Evolutionary conservation across 1,140 invertebrate species (phyloP).

Genomic region (Drosophila nannoptera): DNA sequence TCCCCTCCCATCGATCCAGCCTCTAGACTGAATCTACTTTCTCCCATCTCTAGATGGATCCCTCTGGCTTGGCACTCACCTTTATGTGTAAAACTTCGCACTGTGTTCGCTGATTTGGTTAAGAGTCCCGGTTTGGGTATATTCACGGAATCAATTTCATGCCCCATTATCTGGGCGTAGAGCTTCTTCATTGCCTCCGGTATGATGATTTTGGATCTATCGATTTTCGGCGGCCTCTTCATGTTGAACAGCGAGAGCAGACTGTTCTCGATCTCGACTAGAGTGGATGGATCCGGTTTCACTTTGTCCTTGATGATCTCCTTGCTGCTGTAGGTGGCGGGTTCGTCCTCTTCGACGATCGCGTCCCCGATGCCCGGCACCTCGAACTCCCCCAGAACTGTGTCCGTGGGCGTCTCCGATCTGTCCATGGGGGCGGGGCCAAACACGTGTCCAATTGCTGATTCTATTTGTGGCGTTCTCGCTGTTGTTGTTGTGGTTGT

Average conservation of each 20-base stretch:
- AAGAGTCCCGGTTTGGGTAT: slow-evolving; percentile 85
- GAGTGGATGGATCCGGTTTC: slow-evolving; percentile 77
- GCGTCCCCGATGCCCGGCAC: slow-evolving; percentile 55
- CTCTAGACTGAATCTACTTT: too few relatives aligned
- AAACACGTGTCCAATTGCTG: slow-evolving; percentile 45
- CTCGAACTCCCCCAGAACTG: slow-evolving; percentile 51
- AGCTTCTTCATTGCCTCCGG: slow-evolving; percentile 89
- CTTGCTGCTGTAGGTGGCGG: slow-evolving; percentile 73
- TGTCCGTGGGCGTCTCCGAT: slow-evolving; percentile 15
- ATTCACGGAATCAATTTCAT: slow-evolving; percentile 81
- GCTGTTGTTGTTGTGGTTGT: slow-evolving; percentile 42
- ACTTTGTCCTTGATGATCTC: slow-evolving; percentile 71
- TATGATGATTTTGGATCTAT: slow-evolving; percentile 82
- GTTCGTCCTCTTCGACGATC: slow-evolving; percentile 63
- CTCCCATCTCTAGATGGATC: background rate
- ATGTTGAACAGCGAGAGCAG: slow-evolving; percentile 88
- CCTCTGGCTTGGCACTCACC: slow-evolving; percentile 81
- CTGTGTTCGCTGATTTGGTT: slow-evolving; percentile 88
- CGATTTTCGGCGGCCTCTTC: slow-evolving; percentile 81
- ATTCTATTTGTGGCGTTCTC: slow-evolving; percentile 33
- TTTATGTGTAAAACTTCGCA: slow-evolving; percentile 90
- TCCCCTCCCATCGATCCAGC: too few relatives aligned
- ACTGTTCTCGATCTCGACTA: slow-evolving; percentile 83
- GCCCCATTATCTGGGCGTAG: slow-evolving; percentile 84
- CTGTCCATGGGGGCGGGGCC: background rate